Percentiles rank a stretch among this genome's conserved stretches.
These are phyloP conservation scores for Smutsia temminckii DNA, from an alignment of 2,797 vertebrate genomes.

Conservation along the genomic window DNA sequence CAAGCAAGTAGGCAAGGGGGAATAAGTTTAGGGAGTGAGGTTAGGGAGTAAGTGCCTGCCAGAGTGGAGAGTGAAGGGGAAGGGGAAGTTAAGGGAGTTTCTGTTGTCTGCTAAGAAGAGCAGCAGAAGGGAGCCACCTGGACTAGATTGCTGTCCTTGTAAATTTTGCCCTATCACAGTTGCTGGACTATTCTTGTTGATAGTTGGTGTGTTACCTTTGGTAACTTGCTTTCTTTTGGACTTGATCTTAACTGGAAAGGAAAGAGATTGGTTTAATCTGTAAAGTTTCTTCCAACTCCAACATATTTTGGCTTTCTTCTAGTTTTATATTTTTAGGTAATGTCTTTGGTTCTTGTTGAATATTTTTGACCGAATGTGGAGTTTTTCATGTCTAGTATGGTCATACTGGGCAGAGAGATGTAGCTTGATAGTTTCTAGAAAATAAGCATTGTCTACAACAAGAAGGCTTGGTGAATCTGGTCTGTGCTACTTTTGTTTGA, in stretches of 20 bases:
- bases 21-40: too few species aligned
- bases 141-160: too few species aligned
- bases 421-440: neutral
- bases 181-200: neutral
- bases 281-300: neutral
- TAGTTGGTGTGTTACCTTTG: neutral
- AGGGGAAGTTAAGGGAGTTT: too few species aligned
- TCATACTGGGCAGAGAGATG: neutral
- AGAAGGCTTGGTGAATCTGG: neutral
- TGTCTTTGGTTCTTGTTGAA: neutral
- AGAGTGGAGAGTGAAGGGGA: too few species aligned
- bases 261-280: neutral
- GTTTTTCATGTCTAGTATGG: neutral
- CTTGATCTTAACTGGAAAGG: constrained; percentile 12
- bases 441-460: neutral
- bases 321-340: neutral
- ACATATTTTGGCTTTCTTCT: neutral
- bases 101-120: too few species aligned
- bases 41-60: too few species aligned
- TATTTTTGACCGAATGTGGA: neutral
- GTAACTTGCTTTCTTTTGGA: neutral
- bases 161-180: too few species aligned
- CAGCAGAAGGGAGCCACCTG: too few species aligned
- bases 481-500: neutral
- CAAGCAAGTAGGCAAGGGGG: too few species aligned